Evolutionary conservation across 2,888 invertebrate genomes (phyloP), one percentile per base, ranked within the genome.

Genomic region (Scaptomyza tumidula): DNA sequence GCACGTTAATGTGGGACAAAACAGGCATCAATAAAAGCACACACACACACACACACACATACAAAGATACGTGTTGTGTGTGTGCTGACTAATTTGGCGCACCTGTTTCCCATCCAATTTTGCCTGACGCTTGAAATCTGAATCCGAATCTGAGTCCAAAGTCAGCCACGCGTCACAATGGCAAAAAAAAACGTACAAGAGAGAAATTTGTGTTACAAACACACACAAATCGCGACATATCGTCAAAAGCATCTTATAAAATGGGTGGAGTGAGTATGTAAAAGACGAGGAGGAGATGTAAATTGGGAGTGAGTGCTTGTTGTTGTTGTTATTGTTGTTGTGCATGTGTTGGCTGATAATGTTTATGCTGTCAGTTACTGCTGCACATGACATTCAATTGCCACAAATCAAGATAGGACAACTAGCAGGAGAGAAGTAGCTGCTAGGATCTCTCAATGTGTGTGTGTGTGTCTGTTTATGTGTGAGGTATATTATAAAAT

Each of bases 341-440:
- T 64, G 80, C 68, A 77, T 80, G 80, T 83, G 84, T 83, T 80
- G 68, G 66, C 74, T 69, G 80, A 80, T 80, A 80, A 83, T 80
- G 82, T 79, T 80, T 75, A 79, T 80, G 77, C 73, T 70, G 80
- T 78, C 78, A 78, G 81, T 75, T 75, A 63, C 69, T 71, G 69
- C 74, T 77, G 75, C 78, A 80, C 71, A 83, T 83, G 84, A 83
- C 84, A 83, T 86, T 83, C 83, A 83, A 83, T 83, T 83, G 86
- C 83, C 86, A 86, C 83, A 83, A 83, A 83, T 83, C 83, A 83
- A 83, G 83, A 83, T 83, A 83, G 78, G 84, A 61, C 69, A 55
- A 55, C 54, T 49, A 71, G 44, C 35, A 63, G 52, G 48, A 57
- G 58, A 13, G 52, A 58, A 63, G 58, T 49, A 59, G 60, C 54